These are phyloP conservation scores for Cetonia aurata DNA, from an alignment of 2,888 invertebrate species.

Conservation along the genomic window DNA sequence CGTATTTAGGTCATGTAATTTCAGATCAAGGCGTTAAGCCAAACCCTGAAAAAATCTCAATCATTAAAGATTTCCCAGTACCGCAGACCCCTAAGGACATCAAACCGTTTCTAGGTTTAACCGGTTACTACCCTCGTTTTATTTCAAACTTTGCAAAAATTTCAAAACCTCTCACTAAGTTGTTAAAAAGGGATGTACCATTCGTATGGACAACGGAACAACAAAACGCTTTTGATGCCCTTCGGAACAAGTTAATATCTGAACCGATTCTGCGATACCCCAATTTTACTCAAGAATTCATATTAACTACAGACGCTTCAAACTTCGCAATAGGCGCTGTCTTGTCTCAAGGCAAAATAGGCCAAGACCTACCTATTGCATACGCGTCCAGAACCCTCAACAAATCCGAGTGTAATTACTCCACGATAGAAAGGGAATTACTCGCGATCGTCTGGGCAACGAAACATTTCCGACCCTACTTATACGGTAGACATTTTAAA, in stretches of 20 bases:
- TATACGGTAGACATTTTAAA: constrained; percentile 60
- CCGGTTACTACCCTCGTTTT: constrained; percentile 59
- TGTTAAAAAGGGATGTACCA: constrained; percentile 43
- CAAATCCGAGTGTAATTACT: constrained; percentile 59
- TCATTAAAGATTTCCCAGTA: constrained; percentile 35
- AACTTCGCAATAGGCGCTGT: constrained; percentile 57
- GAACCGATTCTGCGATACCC: constrained; percentile 50
- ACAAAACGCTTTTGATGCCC: constrained; percentile 45
- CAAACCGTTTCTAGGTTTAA: constrained; percentile 55
- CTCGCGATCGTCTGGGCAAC: constrained; percentile 20
- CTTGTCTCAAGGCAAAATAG: constrained; percentile 54
- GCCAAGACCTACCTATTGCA: constrained; percentile 59
- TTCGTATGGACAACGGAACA: constrained; percentile 45
- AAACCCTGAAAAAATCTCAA: constrained; percentile 32
- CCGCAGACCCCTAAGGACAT: constrained; percentile 43
- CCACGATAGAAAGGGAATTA: constrained; percentile 60
- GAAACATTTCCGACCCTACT: constrained; percentile 61
- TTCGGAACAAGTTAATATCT: constrained; percentile 44
- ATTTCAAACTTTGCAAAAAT: constrained; percentile 58
- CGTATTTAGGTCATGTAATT: constrained; percentile 54
- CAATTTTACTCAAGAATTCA: constrained; percentile 54
- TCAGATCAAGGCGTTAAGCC: constrained; percentile 51
- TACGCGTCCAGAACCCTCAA: constrained; percentile 60
- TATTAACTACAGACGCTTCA: constrained; percentile 59
- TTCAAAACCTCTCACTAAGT: constrained; percentile 53